These are phyloP conservation scores for Thamnaconus septentrionalis DNA, from an alignment of 2,113 vertebrate species.

Conservation along the genomic window DNA sequence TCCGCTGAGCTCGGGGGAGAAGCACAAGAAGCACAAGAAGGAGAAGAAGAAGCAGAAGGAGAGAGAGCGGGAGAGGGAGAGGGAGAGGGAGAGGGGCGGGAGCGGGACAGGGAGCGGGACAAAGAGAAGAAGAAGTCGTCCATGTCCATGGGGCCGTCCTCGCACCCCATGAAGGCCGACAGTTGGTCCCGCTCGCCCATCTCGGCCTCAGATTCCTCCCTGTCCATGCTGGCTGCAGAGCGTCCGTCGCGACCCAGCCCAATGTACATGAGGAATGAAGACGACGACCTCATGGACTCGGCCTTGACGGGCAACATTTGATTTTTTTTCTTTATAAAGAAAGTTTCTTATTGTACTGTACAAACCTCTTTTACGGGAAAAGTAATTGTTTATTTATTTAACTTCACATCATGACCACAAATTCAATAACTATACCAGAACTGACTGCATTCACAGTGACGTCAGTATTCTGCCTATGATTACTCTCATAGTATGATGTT, in stretches of 20 bases:
- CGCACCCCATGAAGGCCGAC: constrained; percentile 88
- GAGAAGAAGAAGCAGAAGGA: constrained; percentile 97
- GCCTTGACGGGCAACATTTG: constrained; percentile 89
- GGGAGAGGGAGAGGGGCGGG: constrained; percentile 87
- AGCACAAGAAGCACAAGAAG: constrained; percentile 99
- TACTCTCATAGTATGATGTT: too few relatives aligned
- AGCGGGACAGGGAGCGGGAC: constrained; percentile 86
- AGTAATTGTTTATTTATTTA: constrained; percentile 57
- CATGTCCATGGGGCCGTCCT: constrained; percentile 68
- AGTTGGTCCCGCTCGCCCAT: constrained; percentile 95
- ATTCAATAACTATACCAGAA: constrained; percentile 8
- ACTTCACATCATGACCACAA: constrained; percentile 11
- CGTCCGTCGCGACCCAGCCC: constrained; percentile 88
- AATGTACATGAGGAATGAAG: constrained; percentile 90
- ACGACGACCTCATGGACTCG: constrained; percentile 97
- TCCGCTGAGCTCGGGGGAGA: constrained; percentile 88
- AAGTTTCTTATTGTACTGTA: constrained; percentile 18
- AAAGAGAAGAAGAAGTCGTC: constrained; percentile 92
- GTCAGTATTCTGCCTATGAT: too few relatives aligned
- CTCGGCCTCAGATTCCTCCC: constrained; percentile 83
- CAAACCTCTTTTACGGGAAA: constrained; percentile 38
- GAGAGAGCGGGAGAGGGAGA: constrained; percentile 84
- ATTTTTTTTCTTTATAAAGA: constrained; percentile 24
- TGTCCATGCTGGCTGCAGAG: constrained; percentile 88
- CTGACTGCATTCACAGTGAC: too few relatives aligned